Evolutionary conservation across 2,797 vertebrate genomes (phyloP).

Genomic region (Rhynchotus rufescens): DNA sequence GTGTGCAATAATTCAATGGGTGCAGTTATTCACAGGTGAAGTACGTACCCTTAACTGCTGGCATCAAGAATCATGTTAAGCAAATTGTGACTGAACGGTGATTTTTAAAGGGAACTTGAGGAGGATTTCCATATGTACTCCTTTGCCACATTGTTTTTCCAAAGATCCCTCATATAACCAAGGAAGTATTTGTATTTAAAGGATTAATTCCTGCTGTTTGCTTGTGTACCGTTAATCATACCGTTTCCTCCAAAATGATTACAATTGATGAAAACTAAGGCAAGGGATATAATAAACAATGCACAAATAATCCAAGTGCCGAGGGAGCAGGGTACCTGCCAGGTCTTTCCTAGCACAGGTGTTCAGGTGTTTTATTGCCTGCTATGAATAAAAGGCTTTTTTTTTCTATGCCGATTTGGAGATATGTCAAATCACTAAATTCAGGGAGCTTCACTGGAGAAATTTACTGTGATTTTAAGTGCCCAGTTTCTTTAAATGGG

Average conservation of each 20-base stretch:
- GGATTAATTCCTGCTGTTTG: conserved; percentile 83
- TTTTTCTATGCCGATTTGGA: conserved; percentile 50
- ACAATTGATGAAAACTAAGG: conserved; percentile 77
- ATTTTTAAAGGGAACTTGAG: conserved; percentile 35
- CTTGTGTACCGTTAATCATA: conserved; percentile 78
- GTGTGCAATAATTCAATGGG: not conserved
- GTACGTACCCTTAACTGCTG: not conserved
- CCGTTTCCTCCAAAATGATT: conserved; percentile 79
- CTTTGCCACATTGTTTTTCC: conserved; percentile 58
- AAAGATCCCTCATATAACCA: conserved; percentile 56
- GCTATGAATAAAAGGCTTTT: conserved; percentile 41
- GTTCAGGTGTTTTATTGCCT: conserved; percentile 65
- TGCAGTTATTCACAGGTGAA: conserved; percentile 5
- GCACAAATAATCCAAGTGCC: conserved; percentile 62
- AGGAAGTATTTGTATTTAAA: conserved; percentile 76
- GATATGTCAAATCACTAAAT: conserved; percentile 49
- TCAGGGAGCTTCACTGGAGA: conserved; percentile 1
- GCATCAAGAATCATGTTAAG: not conserved
- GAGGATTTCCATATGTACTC: conserved; percentile 1
- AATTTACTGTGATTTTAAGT: conserved; percentile 42
- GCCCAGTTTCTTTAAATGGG: not conserved
- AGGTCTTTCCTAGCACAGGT: conserved; percentile 67
- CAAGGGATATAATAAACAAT: conserved; percentile 75
- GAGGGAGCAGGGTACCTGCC: conserved; percentile 65
- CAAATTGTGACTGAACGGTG: conserved; percentile 5